Conservation (phyloP, 2,888 invertebrate genomes). For the Mycogona germanica region DNA sequence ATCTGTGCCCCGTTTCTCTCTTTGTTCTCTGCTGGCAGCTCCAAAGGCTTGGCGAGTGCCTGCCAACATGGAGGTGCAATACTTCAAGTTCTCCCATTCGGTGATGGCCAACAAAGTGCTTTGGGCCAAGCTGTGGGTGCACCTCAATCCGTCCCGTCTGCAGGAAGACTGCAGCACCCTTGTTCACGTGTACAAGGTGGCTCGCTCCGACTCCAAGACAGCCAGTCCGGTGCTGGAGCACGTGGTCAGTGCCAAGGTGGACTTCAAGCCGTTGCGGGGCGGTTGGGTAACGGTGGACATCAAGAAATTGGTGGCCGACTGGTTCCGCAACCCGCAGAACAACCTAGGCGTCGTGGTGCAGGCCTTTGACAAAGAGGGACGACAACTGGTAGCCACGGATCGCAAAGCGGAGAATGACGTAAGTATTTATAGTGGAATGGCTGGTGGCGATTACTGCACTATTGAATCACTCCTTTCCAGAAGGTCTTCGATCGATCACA, state of each 20-base stretch:
- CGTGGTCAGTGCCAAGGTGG: conserved; percentile 24
- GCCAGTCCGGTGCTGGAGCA: conserved; percentile 19
- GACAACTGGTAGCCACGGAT: conserved; percentile 47
- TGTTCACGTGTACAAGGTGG: conserved; percentile 18
- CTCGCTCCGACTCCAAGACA: not conserved
- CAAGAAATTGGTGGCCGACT: conserved; percentile 55
- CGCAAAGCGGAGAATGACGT: conserved; percentile 44
- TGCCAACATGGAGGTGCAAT: conserved; percentile 52
- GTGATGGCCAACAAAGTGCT: conserved; percentile 52
- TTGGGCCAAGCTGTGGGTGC: conserved; percentile 55
- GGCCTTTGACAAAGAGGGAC: conserved; percentile 32
- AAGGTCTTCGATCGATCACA: too few species aligned
- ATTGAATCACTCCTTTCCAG: too few species aligned
- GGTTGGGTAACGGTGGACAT: conserved; percentile 64
- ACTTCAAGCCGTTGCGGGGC: conserved; percentile 34
- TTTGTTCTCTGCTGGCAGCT: conserved; percentile 34
- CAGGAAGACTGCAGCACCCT: conserved; percentile 1
- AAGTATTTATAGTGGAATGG: too few species aligned
- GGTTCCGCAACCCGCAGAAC: conserved; percentile 59
- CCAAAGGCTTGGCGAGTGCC: conserved; percentile 52
- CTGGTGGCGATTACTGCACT: too few species aligned
- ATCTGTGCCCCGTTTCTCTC: conserved; percentile 11
- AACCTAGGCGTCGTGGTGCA: conserved; percentile 66
- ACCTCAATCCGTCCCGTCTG: conserved; percentile 38
- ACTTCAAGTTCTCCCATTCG: conserved; percentile 58